These are phyloP conservation scores for Halocynthia aurantium DNA, from an alignment of 23 tunicate genomes.

Conservation along the genomic window DNA sequence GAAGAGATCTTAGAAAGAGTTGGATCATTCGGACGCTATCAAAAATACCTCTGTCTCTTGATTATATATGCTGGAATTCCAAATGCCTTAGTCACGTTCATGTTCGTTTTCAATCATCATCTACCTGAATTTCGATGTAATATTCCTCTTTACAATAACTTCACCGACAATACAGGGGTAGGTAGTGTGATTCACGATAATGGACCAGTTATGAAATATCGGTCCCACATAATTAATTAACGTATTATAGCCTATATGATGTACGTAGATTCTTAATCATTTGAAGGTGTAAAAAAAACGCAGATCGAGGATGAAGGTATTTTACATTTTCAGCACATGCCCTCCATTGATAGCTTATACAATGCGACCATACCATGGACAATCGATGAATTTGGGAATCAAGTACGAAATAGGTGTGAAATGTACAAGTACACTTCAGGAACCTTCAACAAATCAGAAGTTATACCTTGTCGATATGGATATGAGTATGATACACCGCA, in stretches of 20 bases:
- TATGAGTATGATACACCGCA: too few relatives aligned
- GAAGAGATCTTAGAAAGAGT: too few relatives aligned
- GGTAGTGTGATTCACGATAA: background rate
- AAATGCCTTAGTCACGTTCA: too few relatives aligned
- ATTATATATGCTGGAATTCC: too few relatives aligned
- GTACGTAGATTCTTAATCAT: background rate
- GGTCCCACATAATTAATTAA: background rate
- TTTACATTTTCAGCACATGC: too few relatives aligned
- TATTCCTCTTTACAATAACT: background rate
- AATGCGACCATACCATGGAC: constrained; percentile 11
- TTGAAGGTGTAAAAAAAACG: background rate
- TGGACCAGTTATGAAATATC: background rate
- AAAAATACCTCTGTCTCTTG: too few relatives aligned
- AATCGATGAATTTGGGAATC: background rate
- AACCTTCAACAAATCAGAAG: too few relatives aligned
- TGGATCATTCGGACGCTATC: too few relatives aligned
- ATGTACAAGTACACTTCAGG: too few relatives aligned
- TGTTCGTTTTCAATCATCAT: too few relatives aligned
- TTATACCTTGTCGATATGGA: too few relatives aligned
- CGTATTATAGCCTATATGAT: background rate
- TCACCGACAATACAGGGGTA: background rate
- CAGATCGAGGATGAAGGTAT: background rate
- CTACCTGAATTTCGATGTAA: too few relatives aligned
- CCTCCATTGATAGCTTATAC: background rate
- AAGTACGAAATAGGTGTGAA: background rate